Base-by-base conservation (phyloP, 2,888 invertebrate genomes). In the Drosophila prolongata region DNA sequence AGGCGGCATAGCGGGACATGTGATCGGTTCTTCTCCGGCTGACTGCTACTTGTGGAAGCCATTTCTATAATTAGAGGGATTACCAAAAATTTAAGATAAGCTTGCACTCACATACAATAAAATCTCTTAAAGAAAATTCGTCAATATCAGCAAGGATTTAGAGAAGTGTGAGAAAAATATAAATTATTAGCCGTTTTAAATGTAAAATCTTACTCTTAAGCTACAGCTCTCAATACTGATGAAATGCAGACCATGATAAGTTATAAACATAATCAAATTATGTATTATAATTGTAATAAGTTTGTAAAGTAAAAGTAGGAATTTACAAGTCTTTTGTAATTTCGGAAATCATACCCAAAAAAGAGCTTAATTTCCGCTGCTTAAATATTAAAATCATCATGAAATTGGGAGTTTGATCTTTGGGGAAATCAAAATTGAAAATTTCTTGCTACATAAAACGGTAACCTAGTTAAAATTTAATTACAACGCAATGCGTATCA, bases 11-110 rank as follows among this genome's bases (percentile, higher is more conserved):
- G 82, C 76, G 79, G 87, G 77, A 70, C 77, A 82, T 82, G 79
- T 78, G 83, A 75, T 74, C 65, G 75, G 74, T 64, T 84, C 70
- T 71, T 70, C 75, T 76, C 77, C 77, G 77, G 77, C 75, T 78
- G 84, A 77, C 76, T 85, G 87, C 77, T 87, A 84, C 83, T 89
- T 79, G 78, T 91, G 90, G 90, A 91, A 90, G 91, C 89, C 91
- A 91, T 91, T 89, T 90, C 90, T 91, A 81, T 53, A 89, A 89
- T 53, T 61, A 75, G 71, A 53, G 74, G 50, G n/a, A 69, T 19
- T 67, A 14, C 35, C 35, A 66, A 57, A 60, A 27, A 35, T 38
- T 38, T 30, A 9, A 38, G 24, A 14, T 58, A 34, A 57, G 42
- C 24, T 46, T 47, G 27, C 40, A 42, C 8, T 30, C 42, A 30